Conservation (phyloP, 30 jellyfish, hydroid and myxozoan genomes). For the Catostylus mosaicus region DNA sequence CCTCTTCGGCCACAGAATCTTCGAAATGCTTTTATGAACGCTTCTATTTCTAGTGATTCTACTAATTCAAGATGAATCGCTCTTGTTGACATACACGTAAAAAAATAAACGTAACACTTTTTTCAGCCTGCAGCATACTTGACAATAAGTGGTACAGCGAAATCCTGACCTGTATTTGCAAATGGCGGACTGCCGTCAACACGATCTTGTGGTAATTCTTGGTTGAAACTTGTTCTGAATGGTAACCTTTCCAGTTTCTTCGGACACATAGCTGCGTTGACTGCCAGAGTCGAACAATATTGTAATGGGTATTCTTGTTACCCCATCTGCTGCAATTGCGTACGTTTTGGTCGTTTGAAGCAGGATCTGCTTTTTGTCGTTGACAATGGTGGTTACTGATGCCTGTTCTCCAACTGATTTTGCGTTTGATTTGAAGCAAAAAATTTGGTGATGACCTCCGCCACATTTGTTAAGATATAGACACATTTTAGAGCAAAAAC, state of each 20-base stretch:
- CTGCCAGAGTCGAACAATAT: conserved; percentile 43
- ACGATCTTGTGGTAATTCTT: conserved; percentile 39
- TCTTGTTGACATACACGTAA: no score
- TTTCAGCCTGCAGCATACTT: conserved; percentile 1
- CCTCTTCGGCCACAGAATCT: no score
- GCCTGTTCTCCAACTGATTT: no score
- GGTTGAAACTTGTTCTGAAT: conserved; percentile 11
- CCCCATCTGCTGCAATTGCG: conserved; percentile 32
- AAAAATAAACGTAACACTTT: conserved; percentile 36
- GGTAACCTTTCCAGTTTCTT: conserved; percentile 43
- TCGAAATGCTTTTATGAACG: no score
- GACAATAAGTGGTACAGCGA: conserved; percentile 35
- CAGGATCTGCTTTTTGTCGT: no score
- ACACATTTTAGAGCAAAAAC: no score
- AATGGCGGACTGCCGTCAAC: conserved; percentile 72
- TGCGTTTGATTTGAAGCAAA: no score
- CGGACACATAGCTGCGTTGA: conserved; percentile 55
- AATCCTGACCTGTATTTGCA: conserved; percentile 25
- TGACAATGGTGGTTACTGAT: background rate
- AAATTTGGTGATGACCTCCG: no score
- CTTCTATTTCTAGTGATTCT: no score
- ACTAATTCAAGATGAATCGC: no score
- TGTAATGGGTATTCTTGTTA: background rate
- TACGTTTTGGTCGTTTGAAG: conserved; percentile 16
- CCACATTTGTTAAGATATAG: no score